Evolutionary conservation across 2,797 vertebrate species (phyloP).

Genomic region (Rousettus madagascariensis): DNA sequence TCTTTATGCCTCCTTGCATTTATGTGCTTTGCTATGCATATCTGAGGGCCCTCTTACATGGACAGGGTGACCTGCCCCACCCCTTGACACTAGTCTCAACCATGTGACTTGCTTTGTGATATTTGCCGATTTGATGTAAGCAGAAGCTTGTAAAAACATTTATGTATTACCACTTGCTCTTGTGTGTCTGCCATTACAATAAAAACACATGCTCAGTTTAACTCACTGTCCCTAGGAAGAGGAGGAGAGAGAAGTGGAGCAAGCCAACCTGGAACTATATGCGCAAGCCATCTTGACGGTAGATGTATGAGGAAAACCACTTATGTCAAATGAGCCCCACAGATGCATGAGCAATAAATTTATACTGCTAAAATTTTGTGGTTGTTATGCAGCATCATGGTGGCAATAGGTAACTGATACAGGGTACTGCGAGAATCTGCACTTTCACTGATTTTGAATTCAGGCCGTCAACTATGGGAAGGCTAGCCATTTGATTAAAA

Average conservation of each 20-base stretch:
- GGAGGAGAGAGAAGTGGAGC: not conserved
- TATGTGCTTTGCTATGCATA: not conserved
- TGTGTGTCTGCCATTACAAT: not conserved
- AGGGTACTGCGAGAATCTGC: not conserved
- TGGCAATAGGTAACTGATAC: not conserved
- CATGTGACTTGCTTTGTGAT: not conserved
- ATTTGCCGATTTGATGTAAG: not conserved
- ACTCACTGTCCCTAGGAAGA: not conserved
- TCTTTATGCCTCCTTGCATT: not conserved
- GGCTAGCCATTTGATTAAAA: not conserved
- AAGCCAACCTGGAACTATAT: not conserved
- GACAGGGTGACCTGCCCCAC: not conserved
- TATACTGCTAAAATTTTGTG: not conserved
- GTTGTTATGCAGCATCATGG: not conserved
- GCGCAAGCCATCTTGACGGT: not conserved
- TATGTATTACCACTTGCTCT: not conserved
- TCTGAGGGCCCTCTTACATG: not conserved
- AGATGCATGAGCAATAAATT: not conserved
- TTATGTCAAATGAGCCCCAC: not conserved
- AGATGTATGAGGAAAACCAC: not conserved
- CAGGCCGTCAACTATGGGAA: not conserved
- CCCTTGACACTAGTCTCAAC: not conserved
- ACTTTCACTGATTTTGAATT: not conserved
- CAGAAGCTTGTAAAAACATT: not conserved
- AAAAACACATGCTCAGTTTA: not conserved